These are phyloP conservation scores for Cottus gobio DNA, from an alignment of 2,113 vertebrate genomes.

Conservation along the genomic window DNA sequence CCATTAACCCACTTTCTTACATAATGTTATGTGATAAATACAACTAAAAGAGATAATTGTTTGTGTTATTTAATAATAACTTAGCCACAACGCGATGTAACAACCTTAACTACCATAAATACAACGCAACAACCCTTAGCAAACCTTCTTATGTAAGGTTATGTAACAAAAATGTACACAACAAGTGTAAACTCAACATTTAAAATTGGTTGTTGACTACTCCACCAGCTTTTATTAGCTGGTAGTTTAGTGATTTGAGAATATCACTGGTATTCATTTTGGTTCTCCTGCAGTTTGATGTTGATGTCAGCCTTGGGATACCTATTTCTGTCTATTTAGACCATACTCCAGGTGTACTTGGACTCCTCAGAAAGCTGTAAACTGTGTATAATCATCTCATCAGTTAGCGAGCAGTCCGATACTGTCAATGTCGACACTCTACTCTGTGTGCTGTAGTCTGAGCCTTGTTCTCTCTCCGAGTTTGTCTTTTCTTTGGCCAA, in stretches of 20 bases:
- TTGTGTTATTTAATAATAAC: neutral
- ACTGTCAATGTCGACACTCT: constrained; percentile 5
- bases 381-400: constrained; percentile 32
- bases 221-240: neutral
- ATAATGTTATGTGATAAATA: too few species aligned
- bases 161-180: neutral
- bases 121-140: too few species aligned
- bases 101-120: too few species aligned
- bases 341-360: constrained; percentile 36
- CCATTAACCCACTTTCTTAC: too few species aligned
- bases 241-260: constrained; percentile 6
- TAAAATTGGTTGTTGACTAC: neutral
- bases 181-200: neutral
- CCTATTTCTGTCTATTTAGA: constrained; percentile 33
- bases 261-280: constrained; percentile 20
- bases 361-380: constrained; percentile 24
- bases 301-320: constrained; percentile 19
- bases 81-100: neutral
- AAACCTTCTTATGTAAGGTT: too few species aligned
- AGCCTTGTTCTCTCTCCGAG: neutral
- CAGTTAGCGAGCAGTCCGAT: constrained; percentile 27
- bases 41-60: neutral
- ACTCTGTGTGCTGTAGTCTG: neutral
- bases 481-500: neutral
- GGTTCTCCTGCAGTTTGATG: constrained; percentile 20